phyloP scores from a whole-genome alignment of 2,888 invertebrate genomes.

The Chaetogeoica ovagalla region DNA sequence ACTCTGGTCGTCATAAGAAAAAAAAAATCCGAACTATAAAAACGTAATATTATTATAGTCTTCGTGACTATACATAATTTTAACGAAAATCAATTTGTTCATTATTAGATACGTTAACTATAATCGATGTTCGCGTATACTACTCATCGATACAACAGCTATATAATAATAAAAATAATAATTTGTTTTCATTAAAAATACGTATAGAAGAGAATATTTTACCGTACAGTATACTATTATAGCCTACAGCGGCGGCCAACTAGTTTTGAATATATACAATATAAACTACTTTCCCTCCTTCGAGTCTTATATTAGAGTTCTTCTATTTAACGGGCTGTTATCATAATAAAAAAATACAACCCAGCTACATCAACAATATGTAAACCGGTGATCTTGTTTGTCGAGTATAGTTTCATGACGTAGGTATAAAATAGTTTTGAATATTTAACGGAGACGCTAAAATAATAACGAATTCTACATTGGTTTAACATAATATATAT shows the following conservation, averaged over 20 bases:
- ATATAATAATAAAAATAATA: neutral
- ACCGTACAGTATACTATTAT: neutral
- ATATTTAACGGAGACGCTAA: neutral
- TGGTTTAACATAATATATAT: neutral
- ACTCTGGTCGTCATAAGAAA: neutral
- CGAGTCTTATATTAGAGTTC: neutral
- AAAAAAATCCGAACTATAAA: constrained; percentile 1
- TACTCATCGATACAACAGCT: neutral
- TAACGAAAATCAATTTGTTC: neutral
- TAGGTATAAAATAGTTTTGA: neutral
- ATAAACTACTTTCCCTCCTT: constrained; percentile 33
- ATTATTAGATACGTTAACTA: too few relatives aligned
- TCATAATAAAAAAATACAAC: neutral
- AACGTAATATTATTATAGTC: constrained; percentile 21
- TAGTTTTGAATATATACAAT: constrained; percentile 25
- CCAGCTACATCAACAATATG: neutral
- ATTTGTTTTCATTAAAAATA: neutral
- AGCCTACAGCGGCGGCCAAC: constrained; percentile 1
- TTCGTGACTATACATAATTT: too few relatives aligned
- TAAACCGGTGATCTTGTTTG: neutral
- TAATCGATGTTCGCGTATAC: too few relatives aligned
- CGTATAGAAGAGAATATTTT: neutral
- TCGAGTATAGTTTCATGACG: neutral
- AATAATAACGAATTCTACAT: too few relatives aligned
- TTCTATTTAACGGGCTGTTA: constrained; percentile 1